phyloP scores from a whole-genome alignment of 2,888 invertebrate genomes.

The Panopea generosa region DNA sequence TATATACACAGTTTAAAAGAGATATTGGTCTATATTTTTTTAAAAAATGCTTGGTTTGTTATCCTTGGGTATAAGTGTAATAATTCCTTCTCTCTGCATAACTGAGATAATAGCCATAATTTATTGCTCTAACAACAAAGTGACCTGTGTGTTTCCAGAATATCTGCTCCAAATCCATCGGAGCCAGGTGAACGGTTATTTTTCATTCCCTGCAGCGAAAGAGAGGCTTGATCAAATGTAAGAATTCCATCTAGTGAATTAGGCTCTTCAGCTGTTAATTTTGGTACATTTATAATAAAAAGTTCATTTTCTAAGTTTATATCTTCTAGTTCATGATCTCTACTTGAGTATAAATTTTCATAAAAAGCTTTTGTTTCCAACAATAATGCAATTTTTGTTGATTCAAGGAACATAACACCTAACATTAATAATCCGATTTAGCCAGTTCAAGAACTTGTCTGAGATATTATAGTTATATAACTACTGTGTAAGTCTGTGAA shows the following conservation, averaged over 20 bases:
- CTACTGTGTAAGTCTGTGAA: too few species aligned
- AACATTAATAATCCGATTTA: too few species aligned
- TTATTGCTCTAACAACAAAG: slow-evolving; percentile 29
- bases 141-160: not conserved
- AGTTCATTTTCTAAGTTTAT: not conserved
- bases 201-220: too few species aligned
- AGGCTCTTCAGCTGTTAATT: not conserved
- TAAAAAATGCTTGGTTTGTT: slow-evolving; percentile 34
- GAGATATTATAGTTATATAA: too few species aligned
- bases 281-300: too few species aligned
- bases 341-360: too few species aligned
- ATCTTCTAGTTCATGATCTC: not conserved
- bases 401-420: too few species aligned
- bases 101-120: slow-evolving; percentile 21
- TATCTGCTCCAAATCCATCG: slow-evolving; percentile 1
- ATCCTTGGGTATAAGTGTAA: too few species aligned
- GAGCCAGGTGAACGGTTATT: not conserved
- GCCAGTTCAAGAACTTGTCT: too few species aligned
- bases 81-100: slow-evolving; percentile 20
- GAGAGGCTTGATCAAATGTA: not conserved
- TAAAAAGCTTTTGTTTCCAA: too few species aligned
- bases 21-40: too few species aligned
- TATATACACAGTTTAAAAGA: slow-evolving; percentile 29
- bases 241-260: not conserved
- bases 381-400: too few species aligned